A percentile compares a stretch with the other conserved stretches of the same genome.
phyloP scores from a whole-genome alignment of 2,888 invertebrate species.

The Yponomeuta malinellus region DNA sequence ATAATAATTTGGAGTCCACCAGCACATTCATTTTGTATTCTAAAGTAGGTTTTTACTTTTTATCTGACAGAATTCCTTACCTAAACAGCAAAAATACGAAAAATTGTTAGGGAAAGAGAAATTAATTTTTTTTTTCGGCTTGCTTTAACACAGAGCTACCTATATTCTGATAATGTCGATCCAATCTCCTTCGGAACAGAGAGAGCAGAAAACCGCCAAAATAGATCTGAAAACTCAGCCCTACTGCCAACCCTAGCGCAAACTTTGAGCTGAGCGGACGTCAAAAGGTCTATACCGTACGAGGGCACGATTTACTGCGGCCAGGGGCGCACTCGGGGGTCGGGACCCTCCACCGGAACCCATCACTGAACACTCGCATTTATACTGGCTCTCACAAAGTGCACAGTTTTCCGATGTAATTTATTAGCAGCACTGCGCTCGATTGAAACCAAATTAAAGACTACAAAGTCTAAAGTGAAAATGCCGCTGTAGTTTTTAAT shows the following conservation, averaged over 20 bases:
- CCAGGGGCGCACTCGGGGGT: conserved; percentile 21
- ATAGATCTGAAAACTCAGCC: not conserved
- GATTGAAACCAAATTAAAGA: conserved; percentile 15
- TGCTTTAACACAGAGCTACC: no score
- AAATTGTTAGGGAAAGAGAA: no score
- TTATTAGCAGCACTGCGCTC: conserved; percentile 12
- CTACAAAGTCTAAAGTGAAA: conserved; percentile 1
- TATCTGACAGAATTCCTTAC: no score
- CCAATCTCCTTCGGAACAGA: no score
- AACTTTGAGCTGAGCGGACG: conserved; percentile 20
- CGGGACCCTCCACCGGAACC: conserved; percentile 20
- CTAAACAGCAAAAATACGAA: no score
- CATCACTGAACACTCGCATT: conserved; percentile 17
- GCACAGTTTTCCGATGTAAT: conserved; percentile 14
- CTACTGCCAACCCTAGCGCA: conserved; percentile 21
- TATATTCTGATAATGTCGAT: no score
- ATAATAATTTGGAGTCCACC: no score
- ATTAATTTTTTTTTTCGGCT: no score
- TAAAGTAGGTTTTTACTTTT: no score
- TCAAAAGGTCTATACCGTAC: conserved; percentile 23
- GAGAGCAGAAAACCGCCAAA: no score
- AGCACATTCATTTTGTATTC: no score
- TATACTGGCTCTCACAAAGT: conserved; percentile 14
- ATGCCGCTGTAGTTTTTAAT: not conserved
- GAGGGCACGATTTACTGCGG: conserved; percentile 30